phyloP scores from a whole-genome alignment of 2,888 invertebrate genomes.

The Prosopocoilus inquinatus region DNA sequence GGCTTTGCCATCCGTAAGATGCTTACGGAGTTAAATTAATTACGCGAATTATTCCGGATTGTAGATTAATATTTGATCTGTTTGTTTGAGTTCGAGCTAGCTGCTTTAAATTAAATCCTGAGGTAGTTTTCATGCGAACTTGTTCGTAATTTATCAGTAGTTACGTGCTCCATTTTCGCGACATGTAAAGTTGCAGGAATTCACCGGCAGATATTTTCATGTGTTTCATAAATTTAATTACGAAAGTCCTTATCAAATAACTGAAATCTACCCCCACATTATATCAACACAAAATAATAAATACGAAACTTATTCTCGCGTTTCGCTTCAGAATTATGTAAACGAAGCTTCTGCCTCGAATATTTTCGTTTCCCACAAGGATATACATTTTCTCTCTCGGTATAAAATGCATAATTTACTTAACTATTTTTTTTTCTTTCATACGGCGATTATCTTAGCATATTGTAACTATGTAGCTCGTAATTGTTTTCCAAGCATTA shows the following conservation, averaged over 20 bases:
- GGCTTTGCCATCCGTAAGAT: neutral
- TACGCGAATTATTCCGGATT: slow-evolving; percentile 19
- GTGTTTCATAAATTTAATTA: neutral
- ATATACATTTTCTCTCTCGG: too few species aligned
- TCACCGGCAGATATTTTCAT: neutral
- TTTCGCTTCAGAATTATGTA: too few species aligned
- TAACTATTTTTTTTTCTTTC: too few species aligned
- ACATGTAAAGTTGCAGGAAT: slow-evolving; percentile 1
- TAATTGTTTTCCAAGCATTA: too few species aligned
- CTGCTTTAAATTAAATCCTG: slow-evolving; percentile 17
- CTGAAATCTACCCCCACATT: too few species aligned
- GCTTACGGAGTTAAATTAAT: slow-evolving; percentile 16
- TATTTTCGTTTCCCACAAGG: too few species aligned
- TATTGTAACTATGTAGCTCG: too few species aligned
- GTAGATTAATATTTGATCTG: slow-evolving; percentile 24
- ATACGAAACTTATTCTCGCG: too few species aligned
- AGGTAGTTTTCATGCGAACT: slow-evolving; percentile 15
- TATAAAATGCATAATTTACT: too few species aligned
- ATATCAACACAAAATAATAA: too few species aligned
- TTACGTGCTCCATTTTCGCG: slow-evolving; percentile 13
- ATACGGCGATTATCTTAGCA: too few species aligned
- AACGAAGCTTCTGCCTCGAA: too few species aligned
- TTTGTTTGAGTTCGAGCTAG: slow-evolving; percentile 18
- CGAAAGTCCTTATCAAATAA: neutral
- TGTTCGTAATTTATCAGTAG: slow-evolving; percentile 14